These are phyloP conservation scores for Amphipoea lucens DNA, from an alignment of 2,888 invertebrate genomes.

Conservation along the genomic window DNA sequence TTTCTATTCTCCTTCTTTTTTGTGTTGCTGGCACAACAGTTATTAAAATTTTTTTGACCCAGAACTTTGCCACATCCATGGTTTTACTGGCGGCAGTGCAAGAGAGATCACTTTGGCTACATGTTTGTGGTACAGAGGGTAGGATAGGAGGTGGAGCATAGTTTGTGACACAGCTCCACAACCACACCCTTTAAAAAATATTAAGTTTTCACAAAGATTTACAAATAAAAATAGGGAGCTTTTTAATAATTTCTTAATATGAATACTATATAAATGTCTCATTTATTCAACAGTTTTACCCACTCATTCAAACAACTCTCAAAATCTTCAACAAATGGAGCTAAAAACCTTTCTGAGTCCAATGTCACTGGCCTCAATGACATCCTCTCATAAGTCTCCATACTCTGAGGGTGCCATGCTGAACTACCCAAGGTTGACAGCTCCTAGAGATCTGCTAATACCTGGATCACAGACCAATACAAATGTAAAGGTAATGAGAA, in stretches of 20 bases:
- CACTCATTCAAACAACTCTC: slow-evolving; percentile 66
- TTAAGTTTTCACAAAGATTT: not conserved
- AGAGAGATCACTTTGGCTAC: no score
- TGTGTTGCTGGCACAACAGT: no score
- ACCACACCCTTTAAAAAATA: not conserved
- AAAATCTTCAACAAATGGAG: slow-evolving; percentile 68
- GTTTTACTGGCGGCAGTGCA: no score
- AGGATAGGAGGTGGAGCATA: not conserved
- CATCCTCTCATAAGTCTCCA: slow-evolving; percentile 78
- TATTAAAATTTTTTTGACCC: no score
- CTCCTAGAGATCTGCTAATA: slow-evolving; percentile 85
- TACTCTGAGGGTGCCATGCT: slow-evolving; percentile 75
- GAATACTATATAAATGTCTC: not conserved
- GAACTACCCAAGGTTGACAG: slow-evolving; percentile 80
- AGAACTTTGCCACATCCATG: no score
- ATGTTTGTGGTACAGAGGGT: no score
- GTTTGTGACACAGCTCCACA: no score
- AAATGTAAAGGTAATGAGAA: slow-evolving; percentile 74
- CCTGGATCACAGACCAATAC: slow-evolving; percentile 70
- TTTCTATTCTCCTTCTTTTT: not conserved
- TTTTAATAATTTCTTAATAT: not conserved
- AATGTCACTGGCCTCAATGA: slow-evolving; percentile 81
- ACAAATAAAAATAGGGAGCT: not conserved
- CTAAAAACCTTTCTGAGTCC: slow-evolving; percentile 80
- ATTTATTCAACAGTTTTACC: slow-evolving; percentile 72